These are phyloP conservation scores for Ispidina lecontei DNA, from an alignment of 2,797 vertebrate species.

Conservation along the genomic window DNA sequence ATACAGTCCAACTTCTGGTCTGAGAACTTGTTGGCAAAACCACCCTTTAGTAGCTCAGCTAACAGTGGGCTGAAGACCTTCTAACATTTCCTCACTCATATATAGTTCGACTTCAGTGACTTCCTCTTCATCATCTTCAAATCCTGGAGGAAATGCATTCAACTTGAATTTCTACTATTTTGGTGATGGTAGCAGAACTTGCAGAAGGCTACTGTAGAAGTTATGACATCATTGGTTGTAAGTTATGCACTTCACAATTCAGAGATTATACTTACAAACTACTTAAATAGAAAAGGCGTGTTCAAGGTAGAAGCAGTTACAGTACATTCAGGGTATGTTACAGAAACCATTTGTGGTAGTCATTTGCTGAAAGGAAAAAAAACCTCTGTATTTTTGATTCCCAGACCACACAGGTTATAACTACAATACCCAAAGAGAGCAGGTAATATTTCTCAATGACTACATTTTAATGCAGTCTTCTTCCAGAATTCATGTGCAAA, in stretches of 20 bases:
- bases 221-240: conserved; percentile 36
- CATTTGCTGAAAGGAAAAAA: conserved; percentile 41
- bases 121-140: neutral
- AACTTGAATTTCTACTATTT: conserved; percentile 26
- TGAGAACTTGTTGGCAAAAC: conserved; percentile 28
- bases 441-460: conserved; percentile 15
- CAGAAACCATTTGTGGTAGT: conserved; percentile 56
- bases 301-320: conserved; percentile 73
- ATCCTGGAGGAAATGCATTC: conserved; percentile 26
- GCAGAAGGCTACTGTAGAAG: conserved; percentile 60
- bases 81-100: neutral
- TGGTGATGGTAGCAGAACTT: conserved; percentile 46
- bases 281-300: conserved; percentile 66
- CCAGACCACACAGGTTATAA: conserved; percentile 61
- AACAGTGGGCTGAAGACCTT: conserved; percentile 9
- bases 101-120: neutral
- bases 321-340: conserved; percentile 69
- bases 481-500: conserved; percentile 64
- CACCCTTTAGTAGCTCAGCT: conserved; percentile 6
- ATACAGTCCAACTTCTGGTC: conserved; percentile 52
- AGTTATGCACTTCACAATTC: conserved; percentile 57
- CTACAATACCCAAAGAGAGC: conserved; percentile 55
- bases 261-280: conserved; percentile 48
- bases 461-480: conserved; percentile 35
- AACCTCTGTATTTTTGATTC: conserved; percentile 31